Conservation (phyloP, 2,888 invertebrate species). For the Microplitis deprimator region DNA sequence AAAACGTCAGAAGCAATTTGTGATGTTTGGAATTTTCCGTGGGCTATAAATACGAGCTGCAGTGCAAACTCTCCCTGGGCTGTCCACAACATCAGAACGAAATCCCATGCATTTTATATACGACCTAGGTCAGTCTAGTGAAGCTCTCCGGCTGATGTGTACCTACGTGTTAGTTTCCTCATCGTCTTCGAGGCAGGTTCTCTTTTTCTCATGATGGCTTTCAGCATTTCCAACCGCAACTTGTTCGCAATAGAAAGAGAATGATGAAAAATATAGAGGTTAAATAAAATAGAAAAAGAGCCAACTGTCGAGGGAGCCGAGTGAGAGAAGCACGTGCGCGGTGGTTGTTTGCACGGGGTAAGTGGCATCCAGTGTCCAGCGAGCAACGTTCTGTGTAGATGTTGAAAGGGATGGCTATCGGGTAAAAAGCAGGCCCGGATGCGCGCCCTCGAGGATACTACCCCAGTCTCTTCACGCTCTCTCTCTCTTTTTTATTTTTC, state of each 20-base stretch:
- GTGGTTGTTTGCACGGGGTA: slow-evolving; percentile 64
- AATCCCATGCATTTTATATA: slow-evolving; percentile 70
- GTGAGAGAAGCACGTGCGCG: slow-evolving; percentile 41
- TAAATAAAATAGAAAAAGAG: slow-evolving; percentile 42
- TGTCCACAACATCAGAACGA: slow-evolving; percentile 58
- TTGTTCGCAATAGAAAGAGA: slow-evolving; percentile 48
- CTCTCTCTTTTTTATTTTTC: slow-evolving; percentile 8
- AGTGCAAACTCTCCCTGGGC: slow-evolving; percentile 55
- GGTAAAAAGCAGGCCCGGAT: not conserved
- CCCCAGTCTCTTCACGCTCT: slow-evolving; percentile 39
- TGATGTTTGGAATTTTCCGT: not conserved
- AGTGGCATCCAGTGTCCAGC: slow-evolving; percentile 65
- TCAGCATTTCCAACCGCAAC: slow-evolving; percentile 71
- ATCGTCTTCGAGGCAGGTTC: slow-evolving; percentile 72
- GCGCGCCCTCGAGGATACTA: slow-evolving; percentile 27
- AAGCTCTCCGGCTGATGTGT: slow-evolving; percentile 51
- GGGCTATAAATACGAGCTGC: slow-evolving; percentile 57
- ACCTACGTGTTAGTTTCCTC: slow-evolving; percentile 64
- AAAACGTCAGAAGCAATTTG: not conserved
- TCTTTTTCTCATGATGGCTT: slow-evolving; percentile 74
- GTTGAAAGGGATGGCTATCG: slow-evolving; percentile 45
- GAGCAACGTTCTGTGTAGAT: slow-evolving; percentile 28
- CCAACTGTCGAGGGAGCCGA: slow-evolving; percentile 45
- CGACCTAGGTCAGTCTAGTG: slow-evolving; percentile 62
- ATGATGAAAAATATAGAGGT: slow-evolving; percentile 14